Conservation (phyloP, 2,113 vertebrate species). For the Neotoma lepida region DNA sequence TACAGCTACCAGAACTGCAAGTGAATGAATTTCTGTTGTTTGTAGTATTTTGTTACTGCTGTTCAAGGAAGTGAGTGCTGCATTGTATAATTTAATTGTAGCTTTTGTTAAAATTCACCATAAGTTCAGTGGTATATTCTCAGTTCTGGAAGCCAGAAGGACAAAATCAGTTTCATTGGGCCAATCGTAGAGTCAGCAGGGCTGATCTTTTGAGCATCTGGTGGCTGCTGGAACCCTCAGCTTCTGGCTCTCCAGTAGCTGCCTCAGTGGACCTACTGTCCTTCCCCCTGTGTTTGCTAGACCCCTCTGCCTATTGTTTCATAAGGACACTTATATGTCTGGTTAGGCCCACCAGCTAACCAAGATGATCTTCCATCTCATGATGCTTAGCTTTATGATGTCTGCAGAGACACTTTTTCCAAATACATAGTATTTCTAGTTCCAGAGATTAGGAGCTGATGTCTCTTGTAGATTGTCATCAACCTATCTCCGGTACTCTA, state of each 20-base stretch:
- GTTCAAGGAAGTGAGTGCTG: neutral
- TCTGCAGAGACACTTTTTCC: neutral
- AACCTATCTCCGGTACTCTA: neutral
- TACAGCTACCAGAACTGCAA: neutral
- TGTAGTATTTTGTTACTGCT: neutral
- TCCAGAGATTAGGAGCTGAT: neutral
- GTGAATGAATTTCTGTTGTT: neutral
- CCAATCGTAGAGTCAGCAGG: neutral
- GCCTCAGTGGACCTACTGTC: neutral
- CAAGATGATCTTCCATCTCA: neutral
- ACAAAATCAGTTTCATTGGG: neutral
- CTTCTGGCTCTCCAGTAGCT: neutral
- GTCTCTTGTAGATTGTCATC: neutral
- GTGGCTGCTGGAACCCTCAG: neutral
- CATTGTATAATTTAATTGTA: neutral
- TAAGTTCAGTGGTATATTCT: neutral
- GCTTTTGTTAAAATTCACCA: neutral
- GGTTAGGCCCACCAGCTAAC: neutral
- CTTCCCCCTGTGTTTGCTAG: neutral
- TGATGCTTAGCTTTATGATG: neutral
- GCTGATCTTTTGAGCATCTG: neutral
- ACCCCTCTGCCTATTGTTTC: neutral
- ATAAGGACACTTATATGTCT: neutral
- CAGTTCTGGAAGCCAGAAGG: neutral
- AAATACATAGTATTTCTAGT: neutral